These are phyloP conservation scores for Aegotheles bennettii DNA, from an alignment of 2,113 vertebrate species.

Conservation along the genomic window DNA sequence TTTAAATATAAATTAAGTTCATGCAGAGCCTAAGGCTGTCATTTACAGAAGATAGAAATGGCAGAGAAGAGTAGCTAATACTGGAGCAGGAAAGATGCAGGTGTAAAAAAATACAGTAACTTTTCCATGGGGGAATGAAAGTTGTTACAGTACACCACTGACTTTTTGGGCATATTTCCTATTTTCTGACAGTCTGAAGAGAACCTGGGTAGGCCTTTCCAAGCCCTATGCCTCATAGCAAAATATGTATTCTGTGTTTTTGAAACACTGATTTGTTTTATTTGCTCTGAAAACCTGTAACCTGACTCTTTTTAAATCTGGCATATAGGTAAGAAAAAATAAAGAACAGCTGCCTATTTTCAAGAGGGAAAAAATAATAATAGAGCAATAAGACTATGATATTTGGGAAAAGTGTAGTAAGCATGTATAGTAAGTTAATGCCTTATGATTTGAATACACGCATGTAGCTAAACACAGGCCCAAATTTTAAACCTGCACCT, in stretches of 20 bases:
- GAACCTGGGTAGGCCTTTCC: not conserved
- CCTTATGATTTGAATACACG: not conserved
- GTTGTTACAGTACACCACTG: not conserved
- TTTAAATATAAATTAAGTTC: not conserved
- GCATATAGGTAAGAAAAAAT: not conserved
- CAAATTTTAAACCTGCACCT: not conserved
- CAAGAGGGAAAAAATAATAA: not conserved
- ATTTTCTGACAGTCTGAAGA: not conserved
- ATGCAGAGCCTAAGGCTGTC: not conserved
- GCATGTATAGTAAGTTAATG: not conserved
- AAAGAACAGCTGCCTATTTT: not conserved
- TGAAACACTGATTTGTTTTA: not conserved
- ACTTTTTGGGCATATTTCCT: not conserved
- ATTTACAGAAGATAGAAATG: not conserved
- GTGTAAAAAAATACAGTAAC: not conserved
- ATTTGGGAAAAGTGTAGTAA: not conserved
- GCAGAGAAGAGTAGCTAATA: not conserved
- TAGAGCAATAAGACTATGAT: not conserved
- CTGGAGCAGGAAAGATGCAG: not conserved
- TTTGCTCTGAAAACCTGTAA: not conserved
- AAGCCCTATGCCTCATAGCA: not conserved
- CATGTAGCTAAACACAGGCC: not conserved
- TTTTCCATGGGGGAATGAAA: not conserved
- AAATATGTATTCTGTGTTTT: not conserved
- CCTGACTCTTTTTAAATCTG: not conserved